These are phyloP conservation scores for Andrena bicolor DNA, from an alignment of 2,888 invertebrate species.

Conservation along the genomic window DNA sequence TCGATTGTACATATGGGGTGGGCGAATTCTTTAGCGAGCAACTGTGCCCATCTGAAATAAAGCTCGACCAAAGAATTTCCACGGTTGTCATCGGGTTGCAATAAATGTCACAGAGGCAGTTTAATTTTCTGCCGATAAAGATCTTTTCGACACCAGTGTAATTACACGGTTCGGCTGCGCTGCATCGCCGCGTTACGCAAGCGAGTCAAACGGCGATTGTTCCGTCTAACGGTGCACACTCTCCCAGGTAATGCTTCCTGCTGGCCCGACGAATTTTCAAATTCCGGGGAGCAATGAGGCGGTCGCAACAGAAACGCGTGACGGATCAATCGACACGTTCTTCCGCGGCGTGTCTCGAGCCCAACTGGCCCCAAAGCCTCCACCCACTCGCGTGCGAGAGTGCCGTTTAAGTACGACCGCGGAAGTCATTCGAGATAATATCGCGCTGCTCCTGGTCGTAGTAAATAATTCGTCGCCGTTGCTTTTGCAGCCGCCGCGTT, in stretches of 20 bases:
- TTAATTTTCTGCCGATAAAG: neutral
- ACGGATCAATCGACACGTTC: neutral
- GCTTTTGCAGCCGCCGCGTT: neutral
- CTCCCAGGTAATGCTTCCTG: neutral
- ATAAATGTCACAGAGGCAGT: neutral
- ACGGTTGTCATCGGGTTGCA: neutral
- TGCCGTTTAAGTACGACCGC: constrained; percentile 15
- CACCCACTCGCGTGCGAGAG: constrained; percentile 26
- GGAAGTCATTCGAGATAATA: constrained; percentile 44
- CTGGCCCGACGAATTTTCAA: neutral
- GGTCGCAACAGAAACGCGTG: neutral
- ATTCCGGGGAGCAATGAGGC: neutral
- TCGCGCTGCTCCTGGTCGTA: constrained; percentile 1
- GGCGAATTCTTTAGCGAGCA: neutral
- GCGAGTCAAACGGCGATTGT: neutral
- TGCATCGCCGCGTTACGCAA: constrained; percentile 24
- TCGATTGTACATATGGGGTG: no score
- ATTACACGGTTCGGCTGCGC: constrained; percentile 4
- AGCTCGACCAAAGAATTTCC: neutral
- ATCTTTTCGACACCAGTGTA: neutral
- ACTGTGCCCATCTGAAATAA: neutral
- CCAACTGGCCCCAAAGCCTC: neutral
- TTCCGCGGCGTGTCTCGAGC: constrained; percentile 15
- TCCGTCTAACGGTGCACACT: neutral
- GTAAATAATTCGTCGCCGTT: constrained; percentile 32